Conservation (phyloP, 2,797 vertebrate species). For the Rhincodon typus region DNA sequence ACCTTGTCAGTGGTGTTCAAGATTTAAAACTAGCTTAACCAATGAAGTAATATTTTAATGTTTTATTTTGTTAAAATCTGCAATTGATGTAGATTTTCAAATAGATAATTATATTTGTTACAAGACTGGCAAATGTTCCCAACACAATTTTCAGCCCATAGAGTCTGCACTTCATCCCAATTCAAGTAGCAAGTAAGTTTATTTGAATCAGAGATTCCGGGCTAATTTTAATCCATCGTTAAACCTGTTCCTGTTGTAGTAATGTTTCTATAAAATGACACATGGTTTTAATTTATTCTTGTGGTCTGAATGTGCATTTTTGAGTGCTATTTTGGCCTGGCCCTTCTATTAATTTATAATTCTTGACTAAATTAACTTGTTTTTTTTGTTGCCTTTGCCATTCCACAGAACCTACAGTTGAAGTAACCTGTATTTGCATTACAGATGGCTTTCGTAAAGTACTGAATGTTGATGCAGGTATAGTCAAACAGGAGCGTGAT, state of each 20-base stretch:
- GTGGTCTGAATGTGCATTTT: not conserved
- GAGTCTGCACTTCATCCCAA: not conserved
- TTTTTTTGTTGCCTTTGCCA: not conserved
- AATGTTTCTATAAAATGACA: not conserved
- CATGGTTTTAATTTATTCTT: not conserved
- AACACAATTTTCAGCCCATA: not conserved
- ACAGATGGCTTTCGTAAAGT: conserved; percentile 95
- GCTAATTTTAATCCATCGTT: not conserved
- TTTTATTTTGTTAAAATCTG: no score
- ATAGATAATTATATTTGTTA: not conserved
- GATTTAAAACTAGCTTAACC: no score
- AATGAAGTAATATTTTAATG: no score
- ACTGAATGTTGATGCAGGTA: conserved; percentile 81
- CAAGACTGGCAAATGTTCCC: not conserved
- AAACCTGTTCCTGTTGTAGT: not conserved
- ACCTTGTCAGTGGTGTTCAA: no score
- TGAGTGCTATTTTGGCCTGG: not conserved
- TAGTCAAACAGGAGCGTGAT: conserved; percentile 84
- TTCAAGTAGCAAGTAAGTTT: not conserved
- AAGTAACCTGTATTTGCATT: not conserved
- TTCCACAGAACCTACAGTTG: not conserved
- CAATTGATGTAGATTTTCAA: no score
- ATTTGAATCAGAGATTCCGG: not conserved
- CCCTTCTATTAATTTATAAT: not conserved
- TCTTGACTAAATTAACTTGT: not conserved